These are phyloP conservation scores for Elachura formosa DNA, from an alignment of 2,113 vertebrate genomes.

Conservation along the genomic window DNA sequence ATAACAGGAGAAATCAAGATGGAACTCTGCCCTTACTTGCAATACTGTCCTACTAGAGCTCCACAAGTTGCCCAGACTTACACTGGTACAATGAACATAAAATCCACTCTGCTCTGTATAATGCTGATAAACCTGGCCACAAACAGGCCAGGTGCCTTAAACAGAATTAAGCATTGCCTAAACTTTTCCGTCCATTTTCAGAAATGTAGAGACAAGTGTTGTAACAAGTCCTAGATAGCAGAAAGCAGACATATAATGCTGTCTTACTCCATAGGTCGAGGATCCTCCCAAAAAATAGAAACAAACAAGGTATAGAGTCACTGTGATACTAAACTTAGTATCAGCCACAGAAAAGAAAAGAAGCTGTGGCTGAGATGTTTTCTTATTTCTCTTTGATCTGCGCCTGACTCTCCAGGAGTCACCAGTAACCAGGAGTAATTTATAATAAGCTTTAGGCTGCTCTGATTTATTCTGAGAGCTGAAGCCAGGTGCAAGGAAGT, in stretches of 20 bases:
- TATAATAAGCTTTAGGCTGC: constrained; percentile 1
- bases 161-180: background rate
- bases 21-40: background rate
- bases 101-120: background rate
- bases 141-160: background rate
- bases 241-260: background rate
- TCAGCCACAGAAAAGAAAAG: background rate
- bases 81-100: background rate
- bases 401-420: background rate
- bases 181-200: background rate
- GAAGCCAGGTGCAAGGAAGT: constrained; percentile 12
- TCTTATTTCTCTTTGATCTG: background rate
- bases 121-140: background rate
- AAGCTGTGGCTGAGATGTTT: background rate
- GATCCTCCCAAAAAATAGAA: background rate
- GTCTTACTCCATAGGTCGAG: background rate
- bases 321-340: background rate
- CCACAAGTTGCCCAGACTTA: background rate
- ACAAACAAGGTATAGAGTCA: background rate
- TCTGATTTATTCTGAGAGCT: constrained; percentile 17
- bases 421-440: background rate
- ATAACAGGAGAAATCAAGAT: background rate
- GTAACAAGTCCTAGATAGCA: background rate
- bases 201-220: background rate
- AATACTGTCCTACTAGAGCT: background rate